Conservation (phyloP, 2,888 invertebrate species). For the Tupiocoris notatus region DNA sequence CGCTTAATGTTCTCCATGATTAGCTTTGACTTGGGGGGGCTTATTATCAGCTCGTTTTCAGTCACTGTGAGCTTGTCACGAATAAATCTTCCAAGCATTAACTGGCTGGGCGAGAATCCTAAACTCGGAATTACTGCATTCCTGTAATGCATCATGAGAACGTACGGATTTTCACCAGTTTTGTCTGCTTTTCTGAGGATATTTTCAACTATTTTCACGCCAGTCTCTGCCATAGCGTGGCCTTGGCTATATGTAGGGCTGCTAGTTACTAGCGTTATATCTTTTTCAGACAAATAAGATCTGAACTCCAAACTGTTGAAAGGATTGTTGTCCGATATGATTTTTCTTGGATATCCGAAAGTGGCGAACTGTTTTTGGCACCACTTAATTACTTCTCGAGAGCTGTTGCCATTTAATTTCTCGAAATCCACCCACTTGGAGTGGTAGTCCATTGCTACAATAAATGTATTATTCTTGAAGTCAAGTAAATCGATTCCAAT, state of each 20-base stretch:
- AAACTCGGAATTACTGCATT: not conserved
- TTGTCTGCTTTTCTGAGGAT: not conserved
- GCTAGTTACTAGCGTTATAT: not conserved
- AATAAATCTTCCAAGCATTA: too few relatives aligned
- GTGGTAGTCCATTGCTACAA: slow-evolving; percentile 42
- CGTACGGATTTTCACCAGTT: not conserved
- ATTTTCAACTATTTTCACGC: not conserved
- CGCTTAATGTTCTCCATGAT: too few relatives aligned
- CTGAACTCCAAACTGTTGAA: not conserved
- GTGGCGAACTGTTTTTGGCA: not conserved
- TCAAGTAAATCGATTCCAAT: slow-evolving; percentile 42
- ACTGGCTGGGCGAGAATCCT: slow-evolving; percentile 3
- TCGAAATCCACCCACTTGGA: slow-evolving; percentile 43
- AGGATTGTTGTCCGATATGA: slow-evolving; percentile 11
- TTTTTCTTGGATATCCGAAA: slow-evolving; percentile 2
- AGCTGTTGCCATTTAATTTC: not conserved
- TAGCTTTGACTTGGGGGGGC: too few relatives aligned
- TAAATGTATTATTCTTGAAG: slow-evolving; percentile 25
- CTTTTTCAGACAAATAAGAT: not conserved
- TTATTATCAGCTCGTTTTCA: too few relatives aligned
- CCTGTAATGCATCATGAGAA: not conserved
- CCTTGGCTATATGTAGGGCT: not conserved
- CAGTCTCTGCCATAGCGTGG: slow-evolving; percentile 8
- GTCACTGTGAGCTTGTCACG: too few relatives aligned
- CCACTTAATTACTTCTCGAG: not conserved